Conservation (phyloP, 2,113 vertebrate species). For the Nestor notabilis region DNA sequence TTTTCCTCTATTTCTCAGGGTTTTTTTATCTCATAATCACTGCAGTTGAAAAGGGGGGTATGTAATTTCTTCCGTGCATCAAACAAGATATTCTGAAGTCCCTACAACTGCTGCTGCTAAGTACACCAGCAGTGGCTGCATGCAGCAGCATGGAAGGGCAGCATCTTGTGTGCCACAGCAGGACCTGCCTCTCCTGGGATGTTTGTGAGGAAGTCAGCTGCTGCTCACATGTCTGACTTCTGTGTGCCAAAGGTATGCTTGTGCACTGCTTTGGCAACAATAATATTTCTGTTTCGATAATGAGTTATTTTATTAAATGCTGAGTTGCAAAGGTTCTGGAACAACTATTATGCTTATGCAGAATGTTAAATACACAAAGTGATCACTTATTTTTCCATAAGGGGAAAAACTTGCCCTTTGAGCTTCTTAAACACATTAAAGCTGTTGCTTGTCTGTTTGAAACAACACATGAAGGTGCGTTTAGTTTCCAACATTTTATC, state of each 20-base stretch:
- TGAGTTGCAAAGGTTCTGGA: constrained; percentile 12
- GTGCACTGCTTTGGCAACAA: neutral
- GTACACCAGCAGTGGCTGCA: neutral
- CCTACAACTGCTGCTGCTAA: neutral
- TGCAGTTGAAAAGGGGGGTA: neutral
- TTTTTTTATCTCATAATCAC: constrained; percentile 21
- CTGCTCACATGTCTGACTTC: neutral
- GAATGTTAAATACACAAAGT: neutral
- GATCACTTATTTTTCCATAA: constrained; percentile 9
- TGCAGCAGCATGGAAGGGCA: rapidly evolving
- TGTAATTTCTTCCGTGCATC: neutral
- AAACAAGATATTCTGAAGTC: neutral
- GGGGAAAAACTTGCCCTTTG: constrained; percentile 30
- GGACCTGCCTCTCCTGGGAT: neutral
- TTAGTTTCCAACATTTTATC: constrained; percentile 8
- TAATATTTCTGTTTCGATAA: neutral
- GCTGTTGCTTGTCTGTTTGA: constrained; percentile 8
- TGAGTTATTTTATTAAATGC: constrained; percentile 22
- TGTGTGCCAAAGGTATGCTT: neutral
- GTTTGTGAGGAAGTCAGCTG: neutral
- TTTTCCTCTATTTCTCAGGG: constrained; percentile 2
- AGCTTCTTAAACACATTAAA: constrained; percentile 28
- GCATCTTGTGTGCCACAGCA: neutral
- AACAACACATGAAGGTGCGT: neutral
- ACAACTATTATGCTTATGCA: neutral